Evolutionary conservation across 1,140 invertebrate genomes (phyloP), one percentile per base, ranked within the genome.

Genomic region (Temnothorax nylanderi): DNA sequence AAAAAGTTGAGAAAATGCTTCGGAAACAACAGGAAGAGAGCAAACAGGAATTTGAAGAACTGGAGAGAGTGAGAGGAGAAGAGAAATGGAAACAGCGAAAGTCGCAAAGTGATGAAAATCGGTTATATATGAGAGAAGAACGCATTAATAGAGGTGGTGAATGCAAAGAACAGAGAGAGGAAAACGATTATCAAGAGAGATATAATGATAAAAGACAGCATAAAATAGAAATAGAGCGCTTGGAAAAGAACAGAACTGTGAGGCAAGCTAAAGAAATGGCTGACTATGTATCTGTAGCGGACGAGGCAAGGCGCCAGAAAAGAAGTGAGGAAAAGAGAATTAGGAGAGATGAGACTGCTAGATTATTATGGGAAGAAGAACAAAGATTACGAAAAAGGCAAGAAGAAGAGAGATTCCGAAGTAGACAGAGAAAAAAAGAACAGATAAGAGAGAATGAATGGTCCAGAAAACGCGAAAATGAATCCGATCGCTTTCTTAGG

Each of bases 371-470:
- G 58, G 87, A 90, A 51, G 87, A 90, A 18, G 90, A 92, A 34
- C 58, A 89, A 86, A 84, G 65, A 37, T 47, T 85, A 58, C 87
- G 82, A 37, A 86, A 54, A 62, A 86, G 86, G 67, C 71, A 62
- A 21, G 78, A 93, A 8, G 84, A 81, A n/a, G 89, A 91, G 32
- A 49, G 72, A 3, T 85, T 44, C 0, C 85, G 77, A 5, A 85
- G 60, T 37, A 78, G 86, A 51, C 74, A 67, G 60, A 78, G 88
- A 86, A 89, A 85, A 76, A 64, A 85, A 13, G 92, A 91, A 18
- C 81, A 85, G 47, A n/a, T 86, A 16, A 86, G 81, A n/a, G 88
- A 94, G 18, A 89, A 91, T 32, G 69, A 81, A 44, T 91, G 86
- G 87, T 84, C 67, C 3, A 75, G 56, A 51, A 56, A 81, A 32